Percentiles rank a stretch among this genome's conserved stretches.
Evolutionary conservation across 2,888 invertebrate species (phyloP).

Genomic region (Phrixothrix hirtus): DNA sequence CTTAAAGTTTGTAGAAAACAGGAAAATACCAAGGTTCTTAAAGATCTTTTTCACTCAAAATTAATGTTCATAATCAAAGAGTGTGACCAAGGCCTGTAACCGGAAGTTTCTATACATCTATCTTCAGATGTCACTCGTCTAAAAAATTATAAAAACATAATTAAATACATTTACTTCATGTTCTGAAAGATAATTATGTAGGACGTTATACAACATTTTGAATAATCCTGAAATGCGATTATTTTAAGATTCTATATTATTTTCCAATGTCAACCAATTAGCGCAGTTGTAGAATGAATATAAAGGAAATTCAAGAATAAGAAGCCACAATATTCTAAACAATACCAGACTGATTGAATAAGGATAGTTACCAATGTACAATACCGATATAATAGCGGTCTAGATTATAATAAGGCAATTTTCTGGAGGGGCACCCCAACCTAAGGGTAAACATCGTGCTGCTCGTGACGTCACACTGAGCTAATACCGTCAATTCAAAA

Average conservation of each 20-base stretch:
- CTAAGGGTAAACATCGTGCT: conserved; percentile 31
- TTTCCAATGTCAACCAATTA: no score
- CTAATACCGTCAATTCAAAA: conserved; percentile 27
- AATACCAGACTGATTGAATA: conserved; percentile 31
- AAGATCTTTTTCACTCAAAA: conserved; percentile 46
- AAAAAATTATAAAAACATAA: conserved; percentile 51
- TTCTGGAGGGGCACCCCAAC: conserved; percentile 31
- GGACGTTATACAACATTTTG: conserved; percentile 24
- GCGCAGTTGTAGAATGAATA: no score
- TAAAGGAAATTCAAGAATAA: no score
- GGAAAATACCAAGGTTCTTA: conserved; percentile 37
- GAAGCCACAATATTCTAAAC: conserved; percentile 15
- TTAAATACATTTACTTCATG: conserved; percentile 45
- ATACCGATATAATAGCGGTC: conserved; percentile 29
- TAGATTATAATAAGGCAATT: conserved; percentile 34
- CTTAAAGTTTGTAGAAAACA: conserved; percentile 18
- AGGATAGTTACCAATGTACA: conserved; percentile 30
- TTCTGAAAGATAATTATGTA: conserved; percentile 26
- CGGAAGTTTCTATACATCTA: conserved; percentile 47
- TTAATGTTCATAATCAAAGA: conserved; percentile 49
- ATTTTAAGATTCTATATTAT: no score
- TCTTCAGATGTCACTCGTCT: conserved; percentile 55
- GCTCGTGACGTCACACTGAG: conserved; percentile 28
- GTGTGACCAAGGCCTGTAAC: conserved; percentile 50
- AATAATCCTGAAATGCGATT: no score